Evolutionary conservation across 2,113 vertebrate genomes (phyloP), one percentile per base, ranked within the genome.

Genomic region (Calyptommatus sinebrachiatus): DNA sequence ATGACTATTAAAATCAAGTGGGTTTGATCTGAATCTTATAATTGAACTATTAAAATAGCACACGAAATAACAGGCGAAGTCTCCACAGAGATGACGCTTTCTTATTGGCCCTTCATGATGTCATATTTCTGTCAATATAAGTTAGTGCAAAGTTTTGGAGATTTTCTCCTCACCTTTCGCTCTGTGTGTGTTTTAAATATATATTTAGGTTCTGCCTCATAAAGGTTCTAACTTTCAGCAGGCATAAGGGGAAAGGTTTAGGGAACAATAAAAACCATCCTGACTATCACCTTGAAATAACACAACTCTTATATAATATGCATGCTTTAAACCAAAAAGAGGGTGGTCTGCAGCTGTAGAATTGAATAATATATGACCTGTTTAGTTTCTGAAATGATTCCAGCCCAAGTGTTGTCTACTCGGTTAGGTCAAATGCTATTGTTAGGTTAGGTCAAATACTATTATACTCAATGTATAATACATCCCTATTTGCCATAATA

Each of bases 1-100:
- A 88, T 91, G 88, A 84, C 78, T 81, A 79, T 90, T 90, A 89
- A 89, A 91, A 87, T 65, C 63, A 12, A 14, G 1, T 74, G 72
- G 46, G 11, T 81, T 88, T 92, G 89, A 89, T 85, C 85, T 69
- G 63, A 41, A 71, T 84, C 76, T 83, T 82, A 85, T 87, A 77
- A 77, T 57, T 8, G 50, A 82, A 29, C 79, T 79, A 66, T 69
- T 70, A 0, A 65, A 48, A 70, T 71, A 78, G 57, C 3, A 65
- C 68, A 68, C 26, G 71, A 62, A 80, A 78, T 0, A 63, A 0
- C 48, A 66, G 1, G 0, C 3, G 53, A 85, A 29, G 5, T 22
- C 41, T 8, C 77, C 0, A 0, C 2, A 24, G 7, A 12, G 62
- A 21, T 67, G 20, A 16, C 81, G 68, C 12, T 74, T 79, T 78